phyloP scores from a whole-genome alignment of 37 sponge, comb jelly and placozoan species.

The Halichondria panicea region DNA sequence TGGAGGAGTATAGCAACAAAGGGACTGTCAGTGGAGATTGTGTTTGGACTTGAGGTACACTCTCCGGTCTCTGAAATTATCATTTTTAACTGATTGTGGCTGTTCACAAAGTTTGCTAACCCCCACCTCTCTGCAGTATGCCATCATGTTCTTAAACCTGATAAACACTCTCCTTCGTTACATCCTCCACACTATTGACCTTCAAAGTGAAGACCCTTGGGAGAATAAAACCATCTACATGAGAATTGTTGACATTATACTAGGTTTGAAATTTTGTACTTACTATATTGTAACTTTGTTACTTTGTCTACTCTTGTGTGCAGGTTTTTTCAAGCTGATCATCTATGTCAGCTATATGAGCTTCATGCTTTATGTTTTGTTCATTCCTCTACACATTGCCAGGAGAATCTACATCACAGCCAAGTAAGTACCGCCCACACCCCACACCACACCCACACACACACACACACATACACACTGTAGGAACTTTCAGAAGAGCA shows the following conservation, averaged over 20 bases:
- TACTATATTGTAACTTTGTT: background rate
- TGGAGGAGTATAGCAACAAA: constrained; percentile 28
- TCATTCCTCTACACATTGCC: constrained; percentile 91
- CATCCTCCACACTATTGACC: constrained; percentile 91
- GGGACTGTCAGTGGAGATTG: constrained; percentile 87
- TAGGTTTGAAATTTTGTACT: constrained; percentile 43
- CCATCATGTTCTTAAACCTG: constrained; percentile 80
- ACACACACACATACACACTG: background rate
- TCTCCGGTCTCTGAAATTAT: background rate
- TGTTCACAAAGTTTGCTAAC: background rate
- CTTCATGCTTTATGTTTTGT: constrained; percentile 90
- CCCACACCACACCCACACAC: too few species aligned
- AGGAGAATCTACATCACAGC: constrained; percentile 88
- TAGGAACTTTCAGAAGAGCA: constrained; percentile 86
- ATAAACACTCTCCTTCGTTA: constrained; percentile 75
- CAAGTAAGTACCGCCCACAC: constrained; percentile 55
- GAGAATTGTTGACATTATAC: constrained; percentile 73
- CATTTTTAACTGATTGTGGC: background rate
- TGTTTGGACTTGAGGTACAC: constrained; percentile 92
- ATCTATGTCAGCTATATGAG: constrained; percentile 81
- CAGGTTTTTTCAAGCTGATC: constrained; percentile 71
- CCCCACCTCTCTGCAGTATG: constrained; percentile 73
- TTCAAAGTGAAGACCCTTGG: constrained; percentile 94
- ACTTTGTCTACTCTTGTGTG: background rate
- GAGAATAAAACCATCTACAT: constrained; percentile 97